Conservation (phyloP, 2,113 vertebrate species). For the Lathamus discolor region DNA sequence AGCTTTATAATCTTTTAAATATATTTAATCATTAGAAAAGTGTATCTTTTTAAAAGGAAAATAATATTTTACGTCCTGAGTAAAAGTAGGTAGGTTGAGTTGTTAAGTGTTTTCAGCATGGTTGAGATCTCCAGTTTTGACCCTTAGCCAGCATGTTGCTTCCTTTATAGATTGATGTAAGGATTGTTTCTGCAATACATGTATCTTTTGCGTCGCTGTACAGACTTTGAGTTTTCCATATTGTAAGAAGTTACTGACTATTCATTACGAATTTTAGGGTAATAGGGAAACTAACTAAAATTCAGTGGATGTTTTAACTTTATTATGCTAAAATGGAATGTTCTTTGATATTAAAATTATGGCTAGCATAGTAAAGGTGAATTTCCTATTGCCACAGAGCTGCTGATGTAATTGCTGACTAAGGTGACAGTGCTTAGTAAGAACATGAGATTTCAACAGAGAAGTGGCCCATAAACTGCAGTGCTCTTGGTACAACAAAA, state of each 20-base stretch:
- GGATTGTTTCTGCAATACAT: background rate
- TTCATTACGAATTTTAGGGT: background rate
- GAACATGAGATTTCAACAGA: background rate
- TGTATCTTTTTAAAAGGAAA: background rate
- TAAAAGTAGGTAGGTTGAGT: background rate
- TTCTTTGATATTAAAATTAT: background rate
- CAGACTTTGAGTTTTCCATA: background rate
- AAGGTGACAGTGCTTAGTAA: background rate
- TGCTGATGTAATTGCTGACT: background rate
- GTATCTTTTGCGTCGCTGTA: background rate
- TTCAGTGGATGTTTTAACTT: background rate
- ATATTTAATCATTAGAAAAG: background rate
- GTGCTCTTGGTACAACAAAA: background rate
- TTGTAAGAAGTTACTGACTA: background rate
- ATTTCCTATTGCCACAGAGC: background rate
- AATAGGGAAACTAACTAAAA: background rate
- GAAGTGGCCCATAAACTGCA: background rate
- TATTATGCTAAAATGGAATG: background rate
- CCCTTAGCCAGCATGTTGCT: background rate
- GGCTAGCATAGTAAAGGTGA: background rate
- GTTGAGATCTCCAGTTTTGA: background rate
- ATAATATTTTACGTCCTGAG: background rate
- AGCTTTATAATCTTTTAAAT: slow-evolving; percentile 6
- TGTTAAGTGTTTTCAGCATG: background rate
- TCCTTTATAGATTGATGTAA: background rate